These are phyloP conservation scores for Jacana jacana DNA, from an alignment of 2,113 vertebrate genomes.

Conservation along the genomic window DNA sequence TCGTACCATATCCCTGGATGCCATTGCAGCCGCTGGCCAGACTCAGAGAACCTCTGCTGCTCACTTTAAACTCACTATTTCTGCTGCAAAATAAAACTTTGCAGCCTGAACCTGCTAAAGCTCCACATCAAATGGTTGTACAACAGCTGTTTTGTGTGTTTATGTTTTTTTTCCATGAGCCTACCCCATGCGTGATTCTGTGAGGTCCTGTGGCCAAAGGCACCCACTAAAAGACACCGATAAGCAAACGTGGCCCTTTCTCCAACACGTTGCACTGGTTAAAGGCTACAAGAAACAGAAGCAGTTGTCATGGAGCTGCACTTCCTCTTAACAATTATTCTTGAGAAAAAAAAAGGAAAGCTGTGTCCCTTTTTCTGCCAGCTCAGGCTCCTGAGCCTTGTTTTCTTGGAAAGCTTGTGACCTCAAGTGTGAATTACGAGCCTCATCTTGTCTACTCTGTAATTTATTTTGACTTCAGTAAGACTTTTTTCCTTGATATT, in stretches of 20 bases:
- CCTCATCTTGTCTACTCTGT: constrained; percentile 21
- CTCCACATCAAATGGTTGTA: not conserved
- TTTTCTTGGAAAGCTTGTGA: constrained; percentile 52
- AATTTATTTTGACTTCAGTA: constrained; percentile 55
- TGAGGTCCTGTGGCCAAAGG: not conserved
- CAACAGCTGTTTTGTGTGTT: not conserved
- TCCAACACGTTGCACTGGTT: not conserved
- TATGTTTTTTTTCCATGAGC: not conserved
- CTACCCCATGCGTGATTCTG: not conserved
- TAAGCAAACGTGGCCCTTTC: not conserved
- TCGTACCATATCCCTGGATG: not conserved
- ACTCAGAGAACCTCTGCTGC: not conserved
- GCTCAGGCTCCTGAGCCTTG: not conserved
- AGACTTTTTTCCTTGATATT: constrained; percentile 47
- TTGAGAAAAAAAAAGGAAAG: not conserved
- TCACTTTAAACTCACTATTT: not conserved
- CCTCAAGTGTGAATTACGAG: not conserved
- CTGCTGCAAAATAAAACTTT: not conserved
- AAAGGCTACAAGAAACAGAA: not conserved
- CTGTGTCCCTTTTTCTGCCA: not conserved
- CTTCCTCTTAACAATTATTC: constrained; percentile 23
- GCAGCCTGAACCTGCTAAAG: not conserved
- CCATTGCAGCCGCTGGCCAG: not conserved
- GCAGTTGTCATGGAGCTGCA: constrained; percentile 31
- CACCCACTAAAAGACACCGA: not conserved